These are phyloP conservation scores for Agrochola circellaris DNA, from an alignment of 2,888 invertebrate genomes.

Conservation along the genomic window DNA sequence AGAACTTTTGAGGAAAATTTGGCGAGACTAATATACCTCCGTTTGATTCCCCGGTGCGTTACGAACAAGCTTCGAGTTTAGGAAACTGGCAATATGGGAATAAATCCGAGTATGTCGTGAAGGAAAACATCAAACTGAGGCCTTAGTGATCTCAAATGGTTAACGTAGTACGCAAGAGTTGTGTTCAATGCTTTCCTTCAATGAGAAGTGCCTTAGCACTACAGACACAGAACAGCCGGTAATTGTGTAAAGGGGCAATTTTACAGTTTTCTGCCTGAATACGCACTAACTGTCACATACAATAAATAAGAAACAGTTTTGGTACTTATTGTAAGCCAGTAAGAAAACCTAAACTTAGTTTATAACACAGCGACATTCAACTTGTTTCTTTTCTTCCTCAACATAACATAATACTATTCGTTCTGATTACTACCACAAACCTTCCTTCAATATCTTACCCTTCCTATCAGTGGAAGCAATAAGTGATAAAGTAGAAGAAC, in stretches of 20 bases:
- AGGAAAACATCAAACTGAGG: not conserved
- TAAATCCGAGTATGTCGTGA: conserved; percentile 3
- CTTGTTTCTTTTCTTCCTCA: not conserved
- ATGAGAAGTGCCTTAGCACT: not conserved
- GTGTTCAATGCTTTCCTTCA: not conserved
- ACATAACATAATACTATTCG: not conserved
- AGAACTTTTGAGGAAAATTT: not conserved
- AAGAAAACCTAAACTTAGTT: not conserved
- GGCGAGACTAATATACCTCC: conserved; percentile 7
- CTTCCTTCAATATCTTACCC: not conserved
- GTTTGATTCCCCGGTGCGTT: not conserved
- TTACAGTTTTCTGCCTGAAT: not conserved
- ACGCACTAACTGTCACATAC: not conserved
- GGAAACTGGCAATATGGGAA: not conserved
- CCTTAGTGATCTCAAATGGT: not conserved
- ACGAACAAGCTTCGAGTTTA: conserved; percentile 7
- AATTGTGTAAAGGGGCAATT: not conserved
- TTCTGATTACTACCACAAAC: not conserved
- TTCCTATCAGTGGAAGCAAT: not conserved
- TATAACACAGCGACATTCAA: too few relatives aligned
- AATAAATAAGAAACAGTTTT: not conserved
- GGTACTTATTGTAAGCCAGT: too few relatives aligned
- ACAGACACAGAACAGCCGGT: not conserved
- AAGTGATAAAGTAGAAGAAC: conserved; percentile 26
- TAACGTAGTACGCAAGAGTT: not conserved